phyloP scores from a whole-genome alignment of 1,140 invertebrate species.

The Pseudomyrmex flavicornis region DNA sequence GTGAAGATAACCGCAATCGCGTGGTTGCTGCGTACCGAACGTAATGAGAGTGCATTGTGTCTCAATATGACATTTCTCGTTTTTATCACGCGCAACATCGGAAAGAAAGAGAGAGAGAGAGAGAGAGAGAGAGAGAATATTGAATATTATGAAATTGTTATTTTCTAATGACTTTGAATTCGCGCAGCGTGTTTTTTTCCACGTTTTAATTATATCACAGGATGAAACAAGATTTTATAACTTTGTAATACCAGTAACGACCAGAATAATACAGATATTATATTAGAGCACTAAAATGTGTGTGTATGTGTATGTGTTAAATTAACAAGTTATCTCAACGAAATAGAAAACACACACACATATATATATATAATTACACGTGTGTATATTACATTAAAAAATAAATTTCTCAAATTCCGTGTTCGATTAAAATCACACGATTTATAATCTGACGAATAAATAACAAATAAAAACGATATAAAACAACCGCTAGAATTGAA shows the following conservation, averaged over 20 bases:
- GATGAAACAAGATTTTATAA: not conserved
- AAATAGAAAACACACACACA: too few relatives aligned
- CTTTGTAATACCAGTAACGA: not conserved
- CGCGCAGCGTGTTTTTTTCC: not conserved
- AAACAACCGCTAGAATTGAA: constrained; percentile 10
- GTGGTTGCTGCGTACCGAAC: not conserved
- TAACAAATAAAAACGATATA: not conserved
- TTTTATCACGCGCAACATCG: constrained; percentile 12
- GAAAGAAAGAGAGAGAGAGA: not conserved
- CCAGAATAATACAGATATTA: not conserved
- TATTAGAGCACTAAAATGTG: too few relatives aligned
- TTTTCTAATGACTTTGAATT: constrained; percentile 2
- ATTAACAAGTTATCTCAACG: too few relatives aligned
- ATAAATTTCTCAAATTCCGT: not conserved
- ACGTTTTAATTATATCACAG: not conserved
- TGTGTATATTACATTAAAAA: not conserved
- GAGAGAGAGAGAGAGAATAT: too few relatives aligned
- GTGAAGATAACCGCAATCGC: constrained; percentile 11
- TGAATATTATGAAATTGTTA: not conserved
- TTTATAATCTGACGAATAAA: not conserved
- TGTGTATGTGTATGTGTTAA: too few relatives aligned
- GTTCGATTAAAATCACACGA: not conserved
- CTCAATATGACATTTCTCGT: constrained; percentile 10
- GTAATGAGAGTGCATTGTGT: constrained; percentile 32
- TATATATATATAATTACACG: too few relatives aligned